phyloP scores from a whole-genome alignment of 2,797 vertebrate genomes.

The Cacajao melanocephalus region DNA sequence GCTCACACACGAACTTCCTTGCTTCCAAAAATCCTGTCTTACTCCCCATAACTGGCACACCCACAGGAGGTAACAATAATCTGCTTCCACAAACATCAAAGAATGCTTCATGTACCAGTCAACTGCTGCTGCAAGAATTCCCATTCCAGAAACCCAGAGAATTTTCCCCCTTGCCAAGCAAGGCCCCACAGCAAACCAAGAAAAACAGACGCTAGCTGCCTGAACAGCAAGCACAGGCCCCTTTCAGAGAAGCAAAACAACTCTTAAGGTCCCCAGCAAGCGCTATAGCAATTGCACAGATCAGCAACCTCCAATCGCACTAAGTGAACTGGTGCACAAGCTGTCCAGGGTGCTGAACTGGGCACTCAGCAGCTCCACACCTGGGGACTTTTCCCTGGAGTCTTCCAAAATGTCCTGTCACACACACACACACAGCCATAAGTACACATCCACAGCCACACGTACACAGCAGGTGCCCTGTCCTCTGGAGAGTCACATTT shows the following conservation, averaged over 20 bases:
- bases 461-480: not conserved
- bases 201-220: not conserved
- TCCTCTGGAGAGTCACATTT: slow-evolving; percentile 47
- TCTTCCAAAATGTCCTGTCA: not conserved
- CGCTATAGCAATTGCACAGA: not conserved
- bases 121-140: not conserved
- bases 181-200: not conserved
- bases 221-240: fast-evolving
- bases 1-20: not conserved
- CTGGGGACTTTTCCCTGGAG: not conserved
- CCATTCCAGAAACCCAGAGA: slow-evolving; percentile 23
- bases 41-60: not conserved
- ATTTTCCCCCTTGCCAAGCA: not conserved
- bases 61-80: not conserved
- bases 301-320: not conserved
- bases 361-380: not conserved
- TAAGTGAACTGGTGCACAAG: not conserved
- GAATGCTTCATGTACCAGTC: not conserved
- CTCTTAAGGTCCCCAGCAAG: not conserved
- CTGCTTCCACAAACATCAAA: not conserved
- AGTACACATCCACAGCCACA: not conserved
- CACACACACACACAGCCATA: not conserved
- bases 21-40: not conserved
- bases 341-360: not conserved
- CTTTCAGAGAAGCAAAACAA: not conserved